Conservation (phyloP, 2,113 vertebrate genomes). For the Ariopsis seemanni region DNA sequence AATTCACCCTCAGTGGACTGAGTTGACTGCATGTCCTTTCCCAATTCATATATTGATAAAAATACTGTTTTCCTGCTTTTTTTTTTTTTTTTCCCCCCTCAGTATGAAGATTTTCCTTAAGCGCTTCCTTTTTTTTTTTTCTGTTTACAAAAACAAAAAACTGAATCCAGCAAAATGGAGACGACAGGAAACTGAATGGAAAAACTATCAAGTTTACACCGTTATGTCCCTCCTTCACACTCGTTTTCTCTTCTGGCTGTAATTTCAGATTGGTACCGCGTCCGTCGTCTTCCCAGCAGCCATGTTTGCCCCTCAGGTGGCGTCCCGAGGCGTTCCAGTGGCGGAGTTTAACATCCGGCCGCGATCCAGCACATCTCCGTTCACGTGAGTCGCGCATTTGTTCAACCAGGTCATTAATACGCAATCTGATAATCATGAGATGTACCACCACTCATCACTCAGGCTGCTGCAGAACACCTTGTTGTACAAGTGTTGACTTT, state of each 20-base stretch:
- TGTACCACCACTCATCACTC: neutral
- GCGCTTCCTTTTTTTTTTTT: neutral
- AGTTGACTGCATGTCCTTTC: neutral
- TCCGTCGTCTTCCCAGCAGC: conserved; percentile 93
- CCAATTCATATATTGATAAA: neutral
- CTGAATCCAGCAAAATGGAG: neutral
- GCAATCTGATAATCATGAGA: neutral
- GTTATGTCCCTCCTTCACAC: neutral
- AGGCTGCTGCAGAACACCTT: neutral
- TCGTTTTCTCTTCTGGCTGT: neutral
- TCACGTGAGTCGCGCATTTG: conserved; percentile 75
- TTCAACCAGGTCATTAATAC: neutral
- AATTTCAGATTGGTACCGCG: conserved; percentile 87
- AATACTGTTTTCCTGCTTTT: no score
- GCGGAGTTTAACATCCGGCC: conserved; percentile 87
- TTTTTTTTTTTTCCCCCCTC: neutral
- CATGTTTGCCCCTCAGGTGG: conserved; percentile 92
- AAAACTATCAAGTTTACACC: neutral
- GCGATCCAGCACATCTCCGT: conserved; percentile 81
- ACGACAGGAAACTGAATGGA: neutral
- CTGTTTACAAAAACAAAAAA: neutral
- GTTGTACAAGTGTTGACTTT: neutral
- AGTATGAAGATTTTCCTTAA: neutral
- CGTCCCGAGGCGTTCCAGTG: conserved; percentile 86
- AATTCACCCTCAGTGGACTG: no score